A percentile compares a stretch with the other conserved stretches of the same genome.
Conservation (phyloP, 2,888 invertebrate genomes). For the Drosophila limbata region DNA sequence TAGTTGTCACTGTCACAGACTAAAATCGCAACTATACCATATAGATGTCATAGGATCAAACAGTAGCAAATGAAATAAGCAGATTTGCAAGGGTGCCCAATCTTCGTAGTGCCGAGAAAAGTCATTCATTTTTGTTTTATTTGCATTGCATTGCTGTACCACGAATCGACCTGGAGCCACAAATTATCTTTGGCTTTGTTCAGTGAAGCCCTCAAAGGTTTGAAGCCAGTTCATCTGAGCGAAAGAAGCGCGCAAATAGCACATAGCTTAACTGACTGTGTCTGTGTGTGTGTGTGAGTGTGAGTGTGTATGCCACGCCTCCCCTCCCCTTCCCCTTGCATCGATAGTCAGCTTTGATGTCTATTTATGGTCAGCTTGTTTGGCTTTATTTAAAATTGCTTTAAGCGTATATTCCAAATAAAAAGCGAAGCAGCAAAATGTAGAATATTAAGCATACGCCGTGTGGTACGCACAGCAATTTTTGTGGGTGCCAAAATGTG, state of each 20-base stretch:
- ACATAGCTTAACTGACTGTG: constrained; percentile 9
- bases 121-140: not conserved
- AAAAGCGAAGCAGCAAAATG: constrained; percentile 19
- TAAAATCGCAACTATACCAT: too few species aligned
- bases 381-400: constrained; percentile 62
- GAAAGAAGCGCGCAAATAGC: constrained; percentile 75
- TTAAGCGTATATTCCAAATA: constrained; percentile 30
- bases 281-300: constrained; percentile 27
- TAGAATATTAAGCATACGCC: constrained; percentile 63
- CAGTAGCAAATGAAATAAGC: not conserved
- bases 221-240: constrained; percentile 58
- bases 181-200: constrained; percentile 50
- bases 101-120: not conserved
- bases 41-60: not conserved
- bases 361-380: constrained; percentile 62
- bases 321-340: constrained; percentile 12
- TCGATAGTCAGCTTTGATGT: constrained; percentile 64
- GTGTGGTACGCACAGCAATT: constrained; percentile 41
- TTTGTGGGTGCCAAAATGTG: constrained; percentile 64
- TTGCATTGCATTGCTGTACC: constrained; percentile 9
- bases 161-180: constrained; percentile 2
- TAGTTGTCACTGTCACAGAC: not conserved
- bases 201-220: constrained; percentile 60
- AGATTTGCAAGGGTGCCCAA: not conserved
- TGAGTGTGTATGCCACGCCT: constrained; percentile 30